Conservation (phyloP, 1,140 invertebrate species). For the Eufriesea mexicana region DNA sequence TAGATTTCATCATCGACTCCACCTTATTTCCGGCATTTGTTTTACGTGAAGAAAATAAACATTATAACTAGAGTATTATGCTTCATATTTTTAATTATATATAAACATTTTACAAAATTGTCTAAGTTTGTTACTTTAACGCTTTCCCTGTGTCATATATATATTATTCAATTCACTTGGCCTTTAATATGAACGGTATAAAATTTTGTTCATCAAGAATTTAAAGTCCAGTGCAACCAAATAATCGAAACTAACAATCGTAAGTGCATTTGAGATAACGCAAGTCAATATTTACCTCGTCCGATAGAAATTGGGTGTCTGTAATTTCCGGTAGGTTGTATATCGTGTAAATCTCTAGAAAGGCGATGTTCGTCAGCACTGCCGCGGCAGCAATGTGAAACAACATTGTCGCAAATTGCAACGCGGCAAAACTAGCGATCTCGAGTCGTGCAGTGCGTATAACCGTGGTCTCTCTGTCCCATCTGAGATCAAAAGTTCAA, state of each 20-base stretch:
- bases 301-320: not conserved
- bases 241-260: not conserved
- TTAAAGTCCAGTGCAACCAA: too few relatives aligned
- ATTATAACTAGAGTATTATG: too few relatives aligned
- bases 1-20: not conserved
- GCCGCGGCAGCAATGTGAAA: conserved; percentile 43
- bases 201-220: not conserved
- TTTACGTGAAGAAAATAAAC: not conserved
- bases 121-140: not conserved
- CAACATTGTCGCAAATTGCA: conserved; percentile 44
- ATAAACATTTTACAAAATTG: not conserved
- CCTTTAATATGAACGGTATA: not conserved
- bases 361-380: conserved; percentile 42
- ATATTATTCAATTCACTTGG: too few relatives aligned
- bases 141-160: not conserved
- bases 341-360: conserved; percentile 47
- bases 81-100: not conserved
- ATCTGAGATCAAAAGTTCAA: conserved; percentile 45
- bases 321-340: not conserved
- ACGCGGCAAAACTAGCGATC: not conserved
- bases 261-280: not conserved
- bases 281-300: conserved; percentile 38
- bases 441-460: not conserved
- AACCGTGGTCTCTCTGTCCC: not conserved
- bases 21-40: conserved; percentile 3